Percentiles rank a stretch among this genome's conserved stretches.
Evolutionary conservation across 2,113 vertebrate species (phyloP).

Genomic region (Labeo rohita): DNA sequence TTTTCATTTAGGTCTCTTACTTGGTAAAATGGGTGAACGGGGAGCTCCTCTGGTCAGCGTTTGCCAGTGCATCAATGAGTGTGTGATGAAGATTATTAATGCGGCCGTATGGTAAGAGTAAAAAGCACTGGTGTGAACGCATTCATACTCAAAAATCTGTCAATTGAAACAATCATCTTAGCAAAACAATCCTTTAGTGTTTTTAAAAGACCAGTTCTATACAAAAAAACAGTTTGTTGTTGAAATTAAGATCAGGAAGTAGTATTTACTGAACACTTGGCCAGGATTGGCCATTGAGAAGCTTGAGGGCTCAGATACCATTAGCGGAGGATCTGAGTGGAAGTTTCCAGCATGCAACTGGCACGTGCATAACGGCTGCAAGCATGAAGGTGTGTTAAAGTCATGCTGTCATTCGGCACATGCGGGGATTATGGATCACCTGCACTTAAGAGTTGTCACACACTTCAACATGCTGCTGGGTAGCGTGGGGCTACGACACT

Average conservation of each 20-base stretch:
- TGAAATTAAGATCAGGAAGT: not conserved
- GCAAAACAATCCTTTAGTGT: not conserved
- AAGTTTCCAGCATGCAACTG: not conserved
- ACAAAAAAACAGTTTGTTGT: not conserved
- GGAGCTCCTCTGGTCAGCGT: conserved; percentile 83
- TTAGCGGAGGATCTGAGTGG: not conserved
- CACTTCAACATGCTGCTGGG: not conserved
- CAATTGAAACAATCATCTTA: not conserved
- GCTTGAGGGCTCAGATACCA: not conserved
- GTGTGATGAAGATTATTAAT: conserved; percentile 89
- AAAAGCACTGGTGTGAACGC: not conserved
- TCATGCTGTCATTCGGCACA: not conserved
- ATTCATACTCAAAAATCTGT: not conserved
- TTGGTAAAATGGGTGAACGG: conserved; percentile 87
- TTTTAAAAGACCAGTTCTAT: not conserved
- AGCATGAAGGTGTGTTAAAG: conserved; percentile 6
- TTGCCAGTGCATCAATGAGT: conserved; percentile 89
- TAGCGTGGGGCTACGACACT: not conserved
- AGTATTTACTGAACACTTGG: not conserved
- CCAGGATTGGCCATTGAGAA: not conserved
- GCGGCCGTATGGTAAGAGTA: conserved; percentile 83
- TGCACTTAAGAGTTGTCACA: conserved; percentile 36
- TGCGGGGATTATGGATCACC: conserved; percentile 29
- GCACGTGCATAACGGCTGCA: not conserved
- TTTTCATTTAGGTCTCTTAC: conserved; percentile 75